Evolutionary conservation across 53 echinoderm and acorn worm genomes (phyloP), one percentile per base, ranked within the genome.

Genomic region (Paelopatides confundens): DNA sequence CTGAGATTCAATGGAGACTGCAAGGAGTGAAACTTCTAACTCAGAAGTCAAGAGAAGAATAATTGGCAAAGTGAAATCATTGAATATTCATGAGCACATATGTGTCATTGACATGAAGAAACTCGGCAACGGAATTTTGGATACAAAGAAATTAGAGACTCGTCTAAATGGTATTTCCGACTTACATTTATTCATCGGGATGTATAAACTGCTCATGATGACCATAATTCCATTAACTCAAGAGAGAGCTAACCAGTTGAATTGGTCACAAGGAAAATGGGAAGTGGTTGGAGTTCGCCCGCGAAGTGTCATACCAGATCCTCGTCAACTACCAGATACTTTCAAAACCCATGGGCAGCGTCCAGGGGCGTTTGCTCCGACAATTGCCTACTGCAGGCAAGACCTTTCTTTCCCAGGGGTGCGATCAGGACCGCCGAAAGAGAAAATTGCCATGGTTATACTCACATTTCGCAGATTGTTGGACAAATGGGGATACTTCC

Each of bases 251-350:
- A 29, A 1, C 17, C 29, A 67, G 67, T 17, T 67, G 33, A 26
- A 67, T 32, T 67, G 4, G 5, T 26, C 4, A 17, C 27, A 30
- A 13, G 67, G 31, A 67, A 67, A 30, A 29, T 67, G 67, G 67
- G 67, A 67, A 67, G 67, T 67, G 31, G 67, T 67, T 3, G 67
- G 67, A 14, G 67, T 29, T 67, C 67, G 67, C 17, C 67, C 67
- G 31, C 67, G 67, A 32, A 31, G 67, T 0, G 31, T 30, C 34
- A 67, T 29, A 34, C 28, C n/a, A n/a, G n/a, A n/a, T n/a, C n/a
- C 67, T 48, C 10, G 48, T 48, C 10, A 48, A 2, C 9, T 54
- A 18, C 58, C 58, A 4, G 23, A 21, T 21, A n/a, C 58, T 15
- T 54, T 54, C 23, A 54, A 43, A 21, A 54, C 58, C 21, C 18